Conservation (phyloP, 2,888 invertebrate genomes). For the Cosmia trapezina region DNA sequence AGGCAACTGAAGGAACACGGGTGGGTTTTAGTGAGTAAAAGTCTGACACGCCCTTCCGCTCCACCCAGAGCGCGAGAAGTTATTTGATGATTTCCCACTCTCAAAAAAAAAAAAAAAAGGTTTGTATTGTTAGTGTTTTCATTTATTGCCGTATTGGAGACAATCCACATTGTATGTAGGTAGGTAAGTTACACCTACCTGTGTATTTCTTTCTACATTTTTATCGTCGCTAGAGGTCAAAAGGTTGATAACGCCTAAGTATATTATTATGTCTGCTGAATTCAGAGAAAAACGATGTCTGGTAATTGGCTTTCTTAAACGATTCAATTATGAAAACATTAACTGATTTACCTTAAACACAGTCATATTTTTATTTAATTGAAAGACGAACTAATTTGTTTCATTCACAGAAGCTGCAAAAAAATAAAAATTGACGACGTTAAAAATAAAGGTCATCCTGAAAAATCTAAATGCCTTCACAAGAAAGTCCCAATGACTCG, state of each 20-base stretch:
- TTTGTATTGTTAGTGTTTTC: too few relatives aligned
- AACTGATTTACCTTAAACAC: neutral
- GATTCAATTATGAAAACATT: neutral
- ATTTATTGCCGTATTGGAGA: too few relatives aligned
- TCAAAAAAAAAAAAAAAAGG: too few relatives aligned
- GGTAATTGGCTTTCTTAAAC: neutral
- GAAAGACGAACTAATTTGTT: neutral
- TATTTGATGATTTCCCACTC: too few relatives aligned
- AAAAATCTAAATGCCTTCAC: neutral
- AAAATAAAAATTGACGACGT: neutral
- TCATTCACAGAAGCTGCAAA: too few relatives aligned
- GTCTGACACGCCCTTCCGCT: too few relatives aligned
- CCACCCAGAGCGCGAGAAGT: too few relatives aligned
- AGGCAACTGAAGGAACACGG: too few relatives aligned
- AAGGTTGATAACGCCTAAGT: constrained; percentile 3
- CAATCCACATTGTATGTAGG: too few relatives aligned
- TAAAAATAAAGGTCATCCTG: neutral
- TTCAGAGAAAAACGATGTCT: constrained; percentile 2
- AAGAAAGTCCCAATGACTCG: neutral
- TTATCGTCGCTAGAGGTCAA: neutral
- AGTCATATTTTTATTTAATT: neutral
- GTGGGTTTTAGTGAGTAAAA: too few relatives aligned
- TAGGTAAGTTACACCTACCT: neutral
- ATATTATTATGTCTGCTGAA: constrained; percentile 1
- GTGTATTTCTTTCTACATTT: neutral